A percentile compares a stretch with the other conserved stretches of the same genome.
phyloP scores from a whole-genome alignment of 1,140 invertebrate species.

The Bombus breviceps region DNA sequence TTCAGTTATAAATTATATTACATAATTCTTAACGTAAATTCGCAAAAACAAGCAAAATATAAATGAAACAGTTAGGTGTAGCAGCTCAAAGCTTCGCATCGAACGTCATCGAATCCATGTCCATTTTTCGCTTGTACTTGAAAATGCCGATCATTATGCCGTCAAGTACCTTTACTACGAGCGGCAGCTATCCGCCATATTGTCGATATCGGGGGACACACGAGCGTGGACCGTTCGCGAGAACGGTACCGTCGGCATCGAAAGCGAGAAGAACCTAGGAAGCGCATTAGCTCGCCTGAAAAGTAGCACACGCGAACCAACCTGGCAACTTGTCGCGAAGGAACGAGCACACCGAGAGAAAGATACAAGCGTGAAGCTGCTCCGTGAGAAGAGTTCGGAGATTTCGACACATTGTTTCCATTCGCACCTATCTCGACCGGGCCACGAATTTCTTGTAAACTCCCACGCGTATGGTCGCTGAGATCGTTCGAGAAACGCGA shows the following conservation, averaged over 20 bases:
- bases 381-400: conserved; percentile 11
- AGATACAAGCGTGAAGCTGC: background rate
- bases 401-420: conserved; percentile 42
- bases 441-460: conserved; percentile 49
- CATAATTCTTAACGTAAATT: too few species aligned
- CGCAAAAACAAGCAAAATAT: too few species aligned
- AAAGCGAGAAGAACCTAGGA: conserved; percentile 47
- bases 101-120: background rate
- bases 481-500: conserved; percentile 9
- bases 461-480: conserved; percentile 37
- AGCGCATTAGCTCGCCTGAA: conserved; percentile 31
- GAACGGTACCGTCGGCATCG: conserved; percentile 19
- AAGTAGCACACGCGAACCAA: too few species aligned
- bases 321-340: background rate
- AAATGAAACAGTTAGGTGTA: too few species aligned
- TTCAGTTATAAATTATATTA: too few species aligned
- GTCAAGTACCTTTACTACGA: background rate
- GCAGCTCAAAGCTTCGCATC: too few species aligned
- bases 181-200: background rate
- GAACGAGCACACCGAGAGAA: background rate
- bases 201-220: background rate
- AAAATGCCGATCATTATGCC: background rate
- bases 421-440: conserved; percentile 25
- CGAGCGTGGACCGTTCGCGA: too few species aligned
- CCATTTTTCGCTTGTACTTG: background rate